Evolutionary conservation across 1,140 invertebrate genomes (phyloP).

Genomic region (Copidosoma floridanum): DNA sequence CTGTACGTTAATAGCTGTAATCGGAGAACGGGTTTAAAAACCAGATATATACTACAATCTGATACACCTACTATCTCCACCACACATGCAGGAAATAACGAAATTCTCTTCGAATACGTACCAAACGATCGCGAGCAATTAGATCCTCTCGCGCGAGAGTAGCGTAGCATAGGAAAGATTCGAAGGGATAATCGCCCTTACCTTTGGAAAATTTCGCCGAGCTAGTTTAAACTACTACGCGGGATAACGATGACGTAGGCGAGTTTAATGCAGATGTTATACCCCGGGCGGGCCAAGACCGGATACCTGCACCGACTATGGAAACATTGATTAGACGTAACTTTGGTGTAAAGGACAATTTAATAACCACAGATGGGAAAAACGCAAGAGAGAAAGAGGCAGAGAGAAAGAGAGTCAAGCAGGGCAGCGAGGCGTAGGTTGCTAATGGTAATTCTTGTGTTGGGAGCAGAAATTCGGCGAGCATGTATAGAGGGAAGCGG

Average conservation of each 20-base stretch:
- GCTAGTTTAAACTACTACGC: constrained; percentile 12
- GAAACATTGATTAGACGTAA: constrained; percentile 12
- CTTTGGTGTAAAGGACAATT: constrained; percentile 9
- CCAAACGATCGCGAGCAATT: not conserved
- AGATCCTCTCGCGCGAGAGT: not conserved
- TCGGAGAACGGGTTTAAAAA: no score
- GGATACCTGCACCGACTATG: constrained; percentile 1
- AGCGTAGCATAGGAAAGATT: not conserved
- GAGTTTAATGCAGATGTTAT: constrained; percentile 20
- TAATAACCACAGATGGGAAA: no score
- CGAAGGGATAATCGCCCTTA: not conserved
- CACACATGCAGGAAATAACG: no score
- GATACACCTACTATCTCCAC: no score
- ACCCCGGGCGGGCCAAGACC: no score
- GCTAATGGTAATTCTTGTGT: not conserved
- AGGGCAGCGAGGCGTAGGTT: not conserved
- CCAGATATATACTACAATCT: no score
- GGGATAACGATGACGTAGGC: constrained; percentile 16
- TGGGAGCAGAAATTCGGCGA: not conserved
- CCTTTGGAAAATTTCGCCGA: constrained; percentile 1
- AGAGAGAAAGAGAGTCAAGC: not conserved
- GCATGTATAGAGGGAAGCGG: no score
- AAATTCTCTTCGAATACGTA: no score
- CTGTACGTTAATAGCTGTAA: no score
- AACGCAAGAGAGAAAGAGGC: not conserved